Conservation (phyloP, 2,888 invertebrate genomes). For the Cheilosia grossa region DNA sequence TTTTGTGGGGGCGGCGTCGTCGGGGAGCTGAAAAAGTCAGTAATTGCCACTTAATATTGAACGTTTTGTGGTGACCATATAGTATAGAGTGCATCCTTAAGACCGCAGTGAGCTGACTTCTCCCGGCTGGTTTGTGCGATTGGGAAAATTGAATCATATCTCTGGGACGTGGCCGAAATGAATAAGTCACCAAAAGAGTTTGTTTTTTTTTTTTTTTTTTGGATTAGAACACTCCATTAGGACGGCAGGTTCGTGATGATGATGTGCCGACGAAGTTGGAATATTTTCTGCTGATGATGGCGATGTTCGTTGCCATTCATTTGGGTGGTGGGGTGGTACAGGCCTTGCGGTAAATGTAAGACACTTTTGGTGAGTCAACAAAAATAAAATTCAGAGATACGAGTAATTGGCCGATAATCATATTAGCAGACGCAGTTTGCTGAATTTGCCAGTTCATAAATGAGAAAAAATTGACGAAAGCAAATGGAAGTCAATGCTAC, state of each 20-base stretch:
- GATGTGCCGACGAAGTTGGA: neutral
- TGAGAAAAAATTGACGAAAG: too few species aligned
- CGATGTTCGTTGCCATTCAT: neutral
- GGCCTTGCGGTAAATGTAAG: neutral
- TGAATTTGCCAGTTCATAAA: neutral
- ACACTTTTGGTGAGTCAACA: neutral
- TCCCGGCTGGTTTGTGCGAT: constrained; percentile 39
- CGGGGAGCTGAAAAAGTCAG: constrained; percentile 38
- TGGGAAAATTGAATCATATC: constrained; percentile 73
- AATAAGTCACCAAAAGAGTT: constrained; percentile 24
- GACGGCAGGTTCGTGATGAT: constrained; percentile 25
- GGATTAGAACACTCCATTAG: constrained; percentile 49
- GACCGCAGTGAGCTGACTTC: constrained; percentile 6
- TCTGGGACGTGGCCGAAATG: constrained; percentile 60
- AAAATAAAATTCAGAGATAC: neutral
- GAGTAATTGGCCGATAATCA: neutral
- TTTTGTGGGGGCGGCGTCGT: constrained; percentile 9
- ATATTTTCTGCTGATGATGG: constrained; percentile 7
- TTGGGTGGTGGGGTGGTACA: neutral
- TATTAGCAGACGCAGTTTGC: neutral
- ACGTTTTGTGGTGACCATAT: constrained; percentile 65
- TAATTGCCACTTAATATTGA: constrained; percentile 70
- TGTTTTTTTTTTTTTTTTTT: constrained; percentile 38
- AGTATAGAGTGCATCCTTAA: constrained; percentile 40
- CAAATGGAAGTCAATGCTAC: too few species aligned